Percentiles rank a stretch among this genome's conserved stretches.
Evolutionary conservation across 2,888 invertebrate species (phyloP).

Genomic region (Phasia obesa): DNA sequence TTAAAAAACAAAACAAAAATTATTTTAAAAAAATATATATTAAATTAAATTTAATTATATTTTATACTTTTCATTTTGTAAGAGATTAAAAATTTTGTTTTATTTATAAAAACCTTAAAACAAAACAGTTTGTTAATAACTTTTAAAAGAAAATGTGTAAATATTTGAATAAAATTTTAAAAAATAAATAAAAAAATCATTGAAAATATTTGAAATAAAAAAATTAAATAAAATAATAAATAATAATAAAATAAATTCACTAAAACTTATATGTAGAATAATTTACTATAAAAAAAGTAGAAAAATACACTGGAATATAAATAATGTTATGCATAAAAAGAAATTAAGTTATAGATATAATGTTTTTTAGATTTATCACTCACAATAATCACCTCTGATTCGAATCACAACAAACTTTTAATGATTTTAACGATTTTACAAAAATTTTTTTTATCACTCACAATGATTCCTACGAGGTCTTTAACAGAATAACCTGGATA

Average conservation of each 20-base stretch:
- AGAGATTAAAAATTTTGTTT: slow-evolving; percentile 42
- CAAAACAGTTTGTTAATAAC: slow-evolving; percentile 31
- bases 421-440: too few relatives aligned
- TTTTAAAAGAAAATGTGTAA: slow-evolving; percentile 44
- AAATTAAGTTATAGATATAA: too few relatives aligned
- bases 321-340: too few relatives aligned
- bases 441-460: too few relatives aligned
- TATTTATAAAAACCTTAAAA: slow-evolving; percentile 14
- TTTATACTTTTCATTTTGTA: slow-evolving; percentile 19
- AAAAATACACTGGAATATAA: not conserved
- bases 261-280: too few relatives aligned
- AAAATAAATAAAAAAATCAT: not conserved
- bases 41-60: slow-evolving; percentile 53
- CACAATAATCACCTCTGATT: too few relatives aligned
- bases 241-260: slow-evolving; percentile 32
- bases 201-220: slow-evolving; percentile 9
- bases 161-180: slow-evolving; percentile 56
- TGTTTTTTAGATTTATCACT: too few relatives aligned
- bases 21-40: slow-evolving; percentile 7
- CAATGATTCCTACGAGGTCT: too few relatives aligned
- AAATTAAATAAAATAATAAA: not conserved
- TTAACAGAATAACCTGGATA: too few relatives aligned
- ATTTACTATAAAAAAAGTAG: too few relatives aligned
- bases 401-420: too few relatives aligned
- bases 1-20: not conserved